Conservation (phyloP, 92 coral and sea anemone species). For the Heliopora coerulea region DNA sequence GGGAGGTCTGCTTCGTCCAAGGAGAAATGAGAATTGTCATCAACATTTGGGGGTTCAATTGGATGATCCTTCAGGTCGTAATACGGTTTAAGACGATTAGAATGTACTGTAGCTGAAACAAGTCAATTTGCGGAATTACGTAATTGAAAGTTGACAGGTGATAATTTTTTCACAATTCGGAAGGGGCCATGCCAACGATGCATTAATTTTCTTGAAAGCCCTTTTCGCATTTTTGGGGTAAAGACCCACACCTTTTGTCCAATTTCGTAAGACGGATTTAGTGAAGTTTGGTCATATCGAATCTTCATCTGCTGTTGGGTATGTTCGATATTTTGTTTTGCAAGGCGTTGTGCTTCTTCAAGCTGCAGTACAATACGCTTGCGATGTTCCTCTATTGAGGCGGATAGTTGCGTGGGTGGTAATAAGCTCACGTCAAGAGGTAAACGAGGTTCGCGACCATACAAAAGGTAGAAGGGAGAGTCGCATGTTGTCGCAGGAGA, state of each 20-base stretch:
- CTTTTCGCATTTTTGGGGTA: conserved; percentile 38
- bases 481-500: conserved; percentile 57
- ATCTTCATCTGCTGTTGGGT: conserved; percentile 66
- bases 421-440: conserved; percentile 58
- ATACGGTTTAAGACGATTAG: conserved; percentile 54
- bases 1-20: conserved; percentile 19
- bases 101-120: conserved; percentile 51
- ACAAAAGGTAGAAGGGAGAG: conserved; percentile 55
- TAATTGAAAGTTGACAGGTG: conserved; percentile 40
- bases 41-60: conserved; percentile 40
- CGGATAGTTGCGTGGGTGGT: conserved; percentile 45
- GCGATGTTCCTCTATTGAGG: conserved; percentile 55
- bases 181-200: conserved; percentile 53
- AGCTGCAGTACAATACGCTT: conserved; percentile 46
- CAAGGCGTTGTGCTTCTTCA: conserved; percentile 59
- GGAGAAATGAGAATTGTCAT: background rate
- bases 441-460: conserved; percentile 57
- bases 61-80: conserved; percentile 57
- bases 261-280: conserved; percentile 27
- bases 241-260: conserved; percentile 59
- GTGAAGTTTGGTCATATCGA: conserved; percentile 46
- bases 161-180: conserved; percentile 31
- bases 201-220: conserved; percentile 33
- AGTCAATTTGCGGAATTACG: conserved; percentile 59
- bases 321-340: conserved; percentile 41